These are phyloP conservation scores for Selene dorsalis DNA, from an alignment of 2,797 vertebrate genomes.

Conservation along the genomic window DNA sequence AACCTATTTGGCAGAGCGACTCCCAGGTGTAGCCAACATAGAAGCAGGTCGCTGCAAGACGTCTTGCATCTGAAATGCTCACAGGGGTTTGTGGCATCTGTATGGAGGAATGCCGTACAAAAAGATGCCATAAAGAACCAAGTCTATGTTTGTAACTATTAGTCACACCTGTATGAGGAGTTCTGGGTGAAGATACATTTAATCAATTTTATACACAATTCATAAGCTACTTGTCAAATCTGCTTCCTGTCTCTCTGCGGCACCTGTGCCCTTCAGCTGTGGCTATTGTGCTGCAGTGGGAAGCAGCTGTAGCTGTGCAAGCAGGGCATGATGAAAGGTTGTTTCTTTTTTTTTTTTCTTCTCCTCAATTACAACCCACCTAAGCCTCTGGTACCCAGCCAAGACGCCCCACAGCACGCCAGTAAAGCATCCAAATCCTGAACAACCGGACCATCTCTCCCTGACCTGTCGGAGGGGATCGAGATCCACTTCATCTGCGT, in stretches of 20 bases:
- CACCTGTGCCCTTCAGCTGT: constrained; percentile 76
- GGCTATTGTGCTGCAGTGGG: constrained; percentile 69
- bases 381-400: constrained; percentile 65
- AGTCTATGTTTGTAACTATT: constrained; percentile 15
- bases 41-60: constrained; percentile 40
- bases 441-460: constrained; percentile 31
- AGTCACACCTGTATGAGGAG: constrained; percentile 1
- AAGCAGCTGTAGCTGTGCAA: constrained; percentile 65
- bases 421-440: constrained; percentile 38
- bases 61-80: constrained; percentile 39
- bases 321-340: constrained; percentile 67
- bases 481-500: constrained; percentile 51
- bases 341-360: constrained; percentile 35
- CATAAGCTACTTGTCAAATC: constrained; percentile 28
- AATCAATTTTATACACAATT: constrained; percentile 17
- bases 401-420: constrained; percentile 64
- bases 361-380: constrained; percentile 79
- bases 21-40: constrained; percentile 36
- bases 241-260: constrained; percentile 46
- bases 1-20: constrained; percentile 35
- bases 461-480: constrained; percentile 52
- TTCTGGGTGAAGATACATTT: constrained; percentile 21
- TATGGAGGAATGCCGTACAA: not conserved
- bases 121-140: not conserved
- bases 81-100: constrained; percentile 29